Percentiles rank a stretch among this genome's conserved stretches.
Evolutionary conservation across 2,888 invertebrate species (phyloP).

Genomic region (Exephanes ischioxanthus): DNA sequence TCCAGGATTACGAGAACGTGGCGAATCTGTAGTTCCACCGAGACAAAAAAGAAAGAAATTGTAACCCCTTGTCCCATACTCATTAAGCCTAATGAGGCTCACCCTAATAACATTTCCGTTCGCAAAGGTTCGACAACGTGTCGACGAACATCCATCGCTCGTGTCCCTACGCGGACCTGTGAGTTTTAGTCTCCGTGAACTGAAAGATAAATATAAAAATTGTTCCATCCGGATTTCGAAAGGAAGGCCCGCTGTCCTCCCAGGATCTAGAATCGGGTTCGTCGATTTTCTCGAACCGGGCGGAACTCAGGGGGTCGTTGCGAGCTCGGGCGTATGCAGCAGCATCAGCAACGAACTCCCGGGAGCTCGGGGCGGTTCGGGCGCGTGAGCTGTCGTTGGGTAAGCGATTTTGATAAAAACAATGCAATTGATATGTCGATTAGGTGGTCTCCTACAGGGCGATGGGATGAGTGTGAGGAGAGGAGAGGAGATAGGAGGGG

Average conservation of each 20-base stretch:
- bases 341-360: conserved; percentile 24
- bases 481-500: background rate
- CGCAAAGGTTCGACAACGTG: background rate
- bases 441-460: conserved; percentile 45
- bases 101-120: conserved; percentile 2
- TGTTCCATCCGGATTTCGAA: background rate
- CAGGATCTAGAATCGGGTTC: background rate
- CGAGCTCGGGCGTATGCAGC: conserved; percentile 29
- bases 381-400: conserved; percentile 33
- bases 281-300: conserved; percentile 11
- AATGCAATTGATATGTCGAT: conserved; percentile 57
- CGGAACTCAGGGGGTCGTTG: background rate
- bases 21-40: conserved; percentile 31
- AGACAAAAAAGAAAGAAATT: conserved; percentile 51
- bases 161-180: background rate
- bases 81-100: conserved; percentile 65
- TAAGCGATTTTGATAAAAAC: conserved; percentile 47
- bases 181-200: background rate
- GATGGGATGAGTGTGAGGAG: conserved; percentile 16
- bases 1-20: conserved; percentile 15
- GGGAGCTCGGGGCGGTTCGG: conserved; percentile 36
- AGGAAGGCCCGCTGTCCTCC: too few species aligned
- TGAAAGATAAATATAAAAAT: background rate
- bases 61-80: conserved; percentile 56
- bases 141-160: background rate